Conservation (phyloP, 35 echinoderm and acorn worm genomes). For the Eucidaris tribuloides region DNA sequence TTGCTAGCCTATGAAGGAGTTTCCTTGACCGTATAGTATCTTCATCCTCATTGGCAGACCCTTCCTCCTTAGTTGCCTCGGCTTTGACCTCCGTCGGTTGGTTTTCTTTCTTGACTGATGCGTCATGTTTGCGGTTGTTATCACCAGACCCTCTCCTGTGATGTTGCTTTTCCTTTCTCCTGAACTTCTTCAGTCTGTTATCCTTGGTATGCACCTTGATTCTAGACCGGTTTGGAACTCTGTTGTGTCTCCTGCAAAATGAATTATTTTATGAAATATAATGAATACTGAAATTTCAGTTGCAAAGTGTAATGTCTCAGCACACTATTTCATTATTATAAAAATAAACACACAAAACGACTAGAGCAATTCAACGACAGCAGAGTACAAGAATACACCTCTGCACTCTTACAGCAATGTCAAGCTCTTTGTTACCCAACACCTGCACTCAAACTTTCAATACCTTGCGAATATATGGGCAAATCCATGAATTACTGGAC, state of each 20-base stretch:
- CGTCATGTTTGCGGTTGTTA: neutral
- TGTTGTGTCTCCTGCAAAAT: slow-evolving; percentile 1
- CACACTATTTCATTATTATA: too few relatives aligned
- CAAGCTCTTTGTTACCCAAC: too few relatives aligned
- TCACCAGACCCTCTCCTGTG: neutral
- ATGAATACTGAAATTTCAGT: too few relatives aligned
- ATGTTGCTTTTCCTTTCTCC: slow-evolving; percentile 9
- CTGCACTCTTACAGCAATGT: too few relatives aligned
- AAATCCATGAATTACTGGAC: too few relatives aligned
- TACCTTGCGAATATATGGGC: too few relatives aligned
- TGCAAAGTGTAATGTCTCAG: too few relatives aligned
- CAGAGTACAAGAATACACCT: too few relatives aligned
- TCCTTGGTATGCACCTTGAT: slow-evolving; percentile 22
- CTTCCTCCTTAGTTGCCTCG: slow-evolving; percentile 8
- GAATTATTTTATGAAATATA: too few relatives aligned
- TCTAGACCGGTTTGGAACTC: neutral
- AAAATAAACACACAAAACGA: too few relatives aligned
- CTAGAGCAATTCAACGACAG: too few relatives aligned
- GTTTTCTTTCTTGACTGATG: neutral
- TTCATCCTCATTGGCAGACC: neutral
- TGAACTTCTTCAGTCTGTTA: slow-evolving; percentile 11
- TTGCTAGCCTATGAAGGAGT: slow-evolving; percentile 49
- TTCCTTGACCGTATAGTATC: slow-evolving; percentile 45
- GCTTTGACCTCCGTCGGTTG: neutral
- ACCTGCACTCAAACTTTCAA: too few relatives aligned